Base-by-base conservation (phyloP, 2,888 invertebrate genomes). In the Pasiphila rectangulata region DNA sequence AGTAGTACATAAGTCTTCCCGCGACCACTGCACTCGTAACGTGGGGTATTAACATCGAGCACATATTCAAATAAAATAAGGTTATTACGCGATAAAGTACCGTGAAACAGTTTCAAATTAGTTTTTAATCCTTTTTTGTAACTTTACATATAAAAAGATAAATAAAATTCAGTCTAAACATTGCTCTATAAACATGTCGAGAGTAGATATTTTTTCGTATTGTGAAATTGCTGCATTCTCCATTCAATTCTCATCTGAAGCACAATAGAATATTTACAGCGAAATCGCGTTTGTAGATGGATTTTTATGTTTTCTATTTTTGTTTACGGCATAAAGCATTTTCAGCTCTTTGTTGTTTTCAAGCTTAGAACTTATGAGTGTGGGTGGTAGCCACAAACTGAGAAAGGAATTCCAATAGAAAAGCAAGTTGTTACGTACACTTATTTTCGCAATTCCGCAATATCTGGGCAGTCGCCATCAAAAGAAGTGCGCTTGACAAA, bases 251-350 rank as follows among this genome's bases (percentile, higher is more conserved):
- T 40, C 36, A 44, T 40, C 49, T 36, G n/a, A n/a, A 48, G 35
- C 19, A 43, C 38, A 44, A 48, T 39, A 38, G 39, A 48, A 36
- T 49, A 39, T 48, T 44, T 44, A 44, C 27, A 16, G 13, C 16
- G 34, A 44, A 39, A 30, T 38, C 23, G 23, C 52, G 51, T 42
- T 54, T 54, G 53, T 58, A 52, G n/a, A 41, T 15, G 25, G 48
- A 43, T 43, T 42, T 25, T 40, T 40, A 23, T 9, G 30, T 40
- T 46, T 35, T 40, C 40, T 36, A 39, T 45, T 45, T 38, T 32
- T 39, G 20, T 2, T 13, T 6, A 5, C 4, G 13, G 23, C 19
- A 32, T 19, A 32, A 32, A 32, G 32, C 16, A 32, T 32, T 30
- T 32, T 17, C 17, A 23, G 36, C 5, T 21, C 35, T 20, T 35